phyloP scores from a whole-genome alignment of 2,113 vertebrate genomes.

The Anolis sagrei region DNA sequence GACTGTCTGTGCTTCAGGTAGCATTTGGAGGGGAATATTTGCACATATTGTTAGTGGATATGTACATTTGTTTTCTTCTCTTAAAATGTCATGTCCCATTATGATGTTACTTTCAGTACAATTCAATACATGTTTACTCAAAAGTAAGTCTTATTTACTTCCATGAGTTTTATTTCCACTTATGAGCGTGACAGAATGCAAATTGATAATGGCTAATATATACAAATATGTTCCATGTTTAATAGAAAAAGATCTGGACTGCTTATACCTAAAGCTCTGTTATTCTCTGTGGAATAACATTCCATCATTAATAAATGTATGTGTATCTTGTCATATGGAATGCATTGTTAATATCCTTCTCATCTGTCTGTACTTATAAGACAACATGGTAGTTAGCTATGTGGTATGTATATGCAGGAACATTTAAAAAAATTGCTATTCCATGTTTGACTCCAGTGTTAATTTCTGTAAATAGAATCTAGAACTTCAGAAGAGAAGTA shows the following conservation, averaged over 20 bases:
- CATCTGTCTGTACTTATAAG: background rate
- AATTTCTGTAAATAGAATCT: constrained; percentile 1
- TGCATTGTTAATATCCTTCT: constrained; percentile 3
- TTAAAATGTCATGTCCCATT: background rate
- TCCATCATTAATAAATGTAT: background rate
- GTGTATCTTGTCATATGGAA: constrained; percentile 13
- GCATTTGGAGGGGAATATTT: background rate
- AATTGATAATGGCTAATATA: background rate
- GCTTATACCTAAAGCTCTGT: constrained; percentile 1
- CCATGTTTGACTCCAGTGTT: background rate
- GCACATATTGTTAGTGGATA: background rate
- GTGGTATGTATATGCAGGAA: background rate
- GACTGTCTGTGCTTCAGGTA: background rate
- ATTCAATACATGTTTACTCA: background rate
- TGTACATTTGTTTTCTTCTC: background rate
- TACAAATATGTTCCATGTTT: background rate
- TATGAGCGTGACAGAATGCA: background rate
- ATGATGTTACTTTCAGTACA: background rate
- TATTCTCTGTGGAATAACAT: background rate
- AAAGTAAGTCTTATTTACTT: background rate
- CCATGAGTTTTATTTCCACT: background rate
- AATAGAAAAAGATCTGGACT: background rate
- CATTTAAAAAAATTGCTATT: background rate
- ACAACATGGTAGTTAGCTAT: background rate
- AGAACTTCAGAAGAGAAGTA: constrained; percentile 27